Base-by-base conservation (phyloP, 2,797 vertebrate genomes). In the Spinus olivaceus region DNA sequence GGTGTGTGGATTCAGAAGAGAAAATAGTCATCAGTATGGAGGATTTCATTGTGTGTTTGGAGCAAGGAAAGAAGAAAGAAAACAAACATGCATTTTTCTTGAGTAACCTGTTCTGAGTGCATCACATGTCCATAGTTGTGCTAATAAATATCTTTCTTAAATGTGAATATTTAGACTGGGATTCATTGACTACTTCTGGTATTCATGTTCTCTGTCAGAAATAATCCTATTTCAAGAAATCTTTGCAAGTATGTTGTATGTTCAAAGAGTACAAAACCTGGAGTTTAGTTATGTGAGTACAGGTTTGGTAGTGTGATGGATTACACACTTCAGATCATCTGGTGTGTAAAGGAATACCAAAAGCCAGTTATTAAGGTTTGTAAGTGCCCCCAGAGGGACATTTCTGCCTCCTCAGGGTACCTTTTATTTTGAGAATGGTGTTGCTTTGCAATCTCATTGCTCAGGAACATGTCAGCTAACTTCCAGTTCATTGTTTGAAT, bases 371-470 rank as follows among this genome's bases (percentile, higher is more conserved):
- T 17, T 60, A 28, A 53, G 20, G 23, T 51, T 76, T 72, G 11
- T 67, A 51, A 90, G 70, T 42, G 47, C 28, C 32, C 53, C 92
- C 61, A 56, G 41, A 63, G 77, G 83, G 49, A 27, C 25, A 14
- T 70, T 66, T 60, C 46, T 88, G 27, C 53, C 25, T 83, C 92
- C 70, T 59, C 33, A 53, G 77, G 69, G 60, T 63, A 21, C 22
- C 37, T 83, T 91, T 89, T 81, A 25, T 82, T 69, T 88, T 81
- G 56, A 74, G 33, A 88, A 83, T 33, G 72, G 16, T 42, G 51
- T 80, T 51, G 33, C 35, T 88, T 88, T 86, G 41, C 46, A 71
- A 17, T 80, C 41, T 63, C 46, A 60, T 59, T 87, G 56, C 71
- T 94, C 67, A 87, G 44, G 91, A 94, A 60, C 0, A 1, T 82